Evolutionary conservation across 2,113 vertebrate genomes (phyloP), one percentile per base, ranked within the genome.

Genomic region (Pipra filicauda): DNA sequence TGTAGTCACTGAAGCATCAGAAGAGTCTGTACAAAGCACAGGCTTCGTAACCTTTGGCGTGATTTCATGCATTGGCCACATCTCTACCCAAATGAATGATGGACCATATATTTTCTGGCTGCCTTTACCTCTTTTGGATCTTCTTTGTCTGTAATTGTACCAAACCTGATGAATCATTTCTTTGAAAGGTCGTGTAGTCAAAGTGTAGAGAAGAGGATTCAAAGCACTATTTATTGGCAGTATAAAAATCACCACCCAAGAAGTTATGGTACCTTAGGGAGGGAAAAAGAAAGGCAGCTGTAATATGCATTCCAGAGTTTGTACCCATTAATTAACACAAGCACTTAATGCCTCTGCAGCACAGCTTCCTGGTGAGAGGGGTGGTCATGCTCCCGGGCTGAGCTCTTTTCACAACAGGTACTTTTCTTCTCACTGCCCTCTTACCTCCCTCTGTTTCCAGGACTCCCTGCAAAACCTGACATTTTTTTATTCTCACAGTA

Each of bases 231-330:
- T 99, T 97, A 99, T 99, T 83, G 99, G 99, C 67, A 99, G 97
- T 94, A 99, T 99, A 86, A 99, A 99, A 96, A 99, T 99, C 83
- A 99, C 99, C 54, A 99, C 99, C 99, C 99, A 99, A 59, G 99
- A 99, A 86, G 98, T 99, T 96, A 99, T 99, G 65, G 99, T 98
- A 88, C 98, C 99, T 99, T 82, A 61, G 64, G 46, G 81, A 92
- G 14, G 94, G 88, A 95, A 93, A 95, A 94, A 96, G 88, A 97
- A 89, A 97, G 87, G 23, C 93, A 95, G 83, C 52, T 93, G 35
- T 78, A 81, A 95, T 23, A 76, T 4, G 23, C 46, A 51, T 64
- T 76, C 24, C 52, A 79, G 41, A 15, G 0, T 84, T 70, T 26
- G 27, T 49, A 28, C n/a, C 30, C 1, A 0, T 67, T 74, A 70